Evolutionary conservation across 2,113 vertebrate genomes (phyloP).

Genomic region (Brachirus orientalis): DNA sequence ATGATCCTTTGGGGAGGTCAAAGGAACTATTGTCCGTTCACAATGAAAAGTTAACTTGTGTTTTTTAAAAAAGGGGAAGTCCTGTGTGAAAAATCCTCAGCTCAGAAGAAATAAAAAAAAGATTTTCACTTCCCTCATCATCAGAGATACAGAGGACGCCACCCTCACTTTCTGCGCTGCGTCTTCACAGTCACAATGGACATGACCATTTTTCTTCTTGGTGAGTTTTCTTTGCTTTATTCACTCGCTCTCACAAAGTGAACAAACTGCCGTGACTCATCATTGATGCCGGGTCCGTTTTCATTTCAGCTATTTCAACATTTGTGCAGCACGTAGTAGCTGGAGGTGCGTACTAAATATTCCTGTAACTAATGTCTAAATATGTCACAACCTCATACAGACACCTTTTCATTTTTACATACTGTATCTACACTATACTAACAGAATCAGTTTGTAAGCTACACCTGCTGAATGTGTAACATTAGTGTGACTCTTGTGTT

Average conservation of each 20-base stretch:
- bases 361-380: neutral
- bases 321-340: constrained; percentile 20
- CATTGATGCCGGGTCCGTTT: neutral
- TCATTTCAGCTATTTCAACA: constrained; percentile 56
- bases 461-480: too few relatives aligned
- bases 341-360: constrained; percentile 27
- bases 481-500: too few relatives aligned
- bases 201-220: constrained; percentile 28
- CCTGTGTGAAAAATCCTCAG: neutral
- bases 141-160: constrained; percentile 27
- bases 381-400: too few relatives aligned
- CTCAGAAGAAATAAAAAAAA: too few relatives aligned
- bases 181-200: constrained; percentile 49
- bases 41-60: too few relatives aligned
- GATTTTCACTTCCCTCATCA: constrained; percentile 60
- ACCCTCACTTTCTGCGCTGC: neutral
- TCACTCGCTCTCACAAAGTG: neutral
- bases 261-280: neutral
- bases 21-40: too few relatives aligned
- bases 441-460: too few relatives aligned
- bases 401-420: too few relatives aligned
- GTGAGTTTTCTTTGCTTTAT: constrained; percentile 62
- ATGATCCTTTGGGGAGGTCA: too few relatives aligned
- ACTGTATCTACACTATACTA: too few relatives aligned
- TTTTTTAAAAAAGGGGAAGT: constrained; percentile 27